Evolutionary conservation across 2,797 vertebrate genomes (phyloP).

Genomic region (Sciaenops ocellatus): DNA sequence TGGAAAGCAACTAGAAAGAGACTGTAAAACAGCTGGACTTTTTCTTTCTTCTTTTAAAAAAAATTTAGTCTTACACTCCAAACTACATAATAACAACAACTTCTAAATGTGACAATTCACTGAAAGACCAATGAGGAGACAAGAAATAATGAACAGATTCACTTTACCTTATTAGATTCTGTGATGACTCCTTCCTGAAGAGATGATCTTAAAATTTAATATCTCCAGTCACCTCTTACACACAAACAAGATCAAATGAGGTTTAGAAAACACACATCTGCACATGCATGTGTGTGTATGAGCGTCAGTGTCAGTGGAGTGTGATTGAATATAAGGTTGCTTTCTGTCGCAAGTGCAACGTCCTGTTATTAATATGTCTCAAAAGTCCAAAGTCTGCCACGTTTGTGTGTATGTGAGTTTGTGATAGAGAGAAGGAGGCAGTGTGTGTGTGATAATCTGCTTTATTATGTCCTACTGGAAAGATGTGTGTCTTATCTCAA

Average conservation of each 20-base stretch:
- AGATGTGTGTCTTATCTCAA: slow-evolving; percentile 66
- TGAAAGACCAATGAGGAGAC: neutral
- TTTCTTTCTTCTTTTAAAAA: neutral
- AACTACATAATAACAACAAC: neutral
- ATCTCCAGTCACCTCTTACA: slow-evolving; percentile 27
- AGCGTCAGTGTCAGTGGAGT: neutral
- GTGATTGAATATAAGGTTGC: neutral
- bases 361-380: slow-evolving; percentile 12
- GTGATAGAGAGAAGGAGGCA: neutral
- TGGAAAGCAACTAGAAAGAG: neutral
- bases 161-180: slow-evolving; percentile 61
- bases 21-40: neutral
- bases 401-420: neutral
- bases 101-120: neutral
- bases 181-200: slow-evolving; percentile 25
- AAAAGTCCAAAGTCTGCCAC: slow-evolving; percentile 67
- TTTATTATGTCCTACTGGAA: slow-evolving; percentile 51
- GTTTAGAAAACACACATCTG: slow-evolving; percentile 9
- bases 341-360: no score
- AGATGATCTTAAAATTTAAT: slow-evolving; percentile 1
- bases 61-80: neutral
- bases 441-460: neutral
- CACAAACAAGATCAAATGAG: slow-evolving; percentile 31
- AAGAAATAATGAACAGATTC: slow-evolving; percentile 12
- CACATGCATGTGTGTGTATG: neutral